Percentiles rank a stretch among this genome's conserved stretches.
Evolutionary conservation across 2,113 vertebrate genomes (phyloP).

Genomic region (Alethe diademata): DNA sequence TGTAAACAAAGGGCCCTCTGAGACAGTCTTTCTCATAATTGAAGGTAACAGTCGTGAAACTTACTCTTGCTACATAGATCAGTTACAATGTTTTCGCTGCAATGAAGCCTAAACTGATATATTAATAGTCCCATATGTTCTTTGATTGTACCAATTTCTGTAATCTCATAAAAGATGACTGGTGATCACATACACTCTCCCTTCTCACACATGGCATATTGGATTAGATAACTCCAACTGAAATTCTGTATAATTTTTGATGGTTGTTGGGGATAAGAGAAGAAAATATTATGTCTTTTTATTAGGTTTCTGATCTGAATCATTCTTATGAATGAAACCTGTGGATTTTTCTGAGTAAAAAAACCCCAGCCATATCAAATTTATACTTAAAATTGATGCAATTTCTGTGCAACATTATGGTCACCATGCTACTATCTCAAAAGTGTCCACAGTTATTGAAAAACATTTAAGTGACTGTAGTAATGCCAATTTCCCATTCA

Average conservation of each 20-base stretch:
- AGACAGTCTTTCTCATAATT: not conserved
- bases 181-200: not conserved
- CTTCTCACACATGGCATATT: not conserved
- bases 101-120: not conserved
- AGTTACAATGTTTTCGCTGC: not conserved
- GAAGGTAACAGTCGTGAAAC: not conserved
- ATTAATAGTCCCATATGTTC: constrained; percentile 33
- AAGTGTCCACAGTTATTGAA: not conserved
- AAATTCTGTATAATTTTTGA: not conserved
- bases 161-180: not conserved
- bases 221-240: not conserved
- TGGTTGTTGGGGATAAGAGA: not conserved
- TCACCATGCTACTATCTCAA: not conserved
- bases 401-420: not conserved
- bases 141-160: not conserved
- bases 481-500: not conserved
- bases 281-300: not conserved
- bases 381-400: not conserved
- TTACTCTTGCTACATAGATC: not conserved
- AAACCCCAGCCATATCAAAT: not conserved
- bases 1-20: not conserved
- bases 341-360: not conserved
- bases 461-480: not conserved
- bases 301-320: not conserved
- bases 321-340: not conserved